Evolutionary conservation across 2,113 vertebrate genomes (phyloP), one percentile per base, ranked within the genome.

Genomic region (Melanotaenia duboulayi): DNA sequence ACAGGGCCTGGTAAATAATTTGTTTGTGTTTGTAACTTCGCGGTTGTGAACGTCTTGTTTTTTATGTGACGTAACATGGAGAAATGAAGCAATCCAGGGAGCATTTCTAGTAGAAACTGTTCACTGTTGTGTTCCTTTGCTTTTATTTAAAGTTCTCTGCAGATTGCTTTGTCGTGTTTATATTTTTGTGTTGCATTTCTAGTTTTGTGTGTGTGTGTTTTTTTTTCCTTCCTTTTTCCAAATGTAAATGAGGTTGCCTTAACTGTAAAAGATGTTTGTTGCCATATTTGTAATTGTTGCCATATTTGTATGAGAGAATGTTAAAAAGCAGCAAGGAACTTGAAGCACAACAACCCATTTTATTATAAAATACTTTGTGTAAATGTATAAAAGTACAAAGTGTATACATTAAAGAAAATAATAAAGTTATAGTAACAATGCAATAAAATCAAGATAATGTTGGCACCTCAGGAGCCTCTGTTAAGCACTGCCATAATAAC

Each of bases 341-440:
- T 28, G 0, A 20, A 78, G 74, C 74, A 82, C 76, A 81, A 52
- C 19, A 0, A 1, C 42, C 68, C 10, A 2, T 80, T 86, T 80
- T 89, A 73, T 84, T 77, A 80, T 44, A 68, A 82, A 77, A 59
- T 51, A 24, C 8, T 59, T 35, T 71, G 10, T 70, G 61, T 52
- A 22, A 61, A 66, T 63, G 77, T 86, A 80, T 64, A 87, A 64
- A 89, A 74, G 80, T 82, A 81, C 74, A 81, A 46, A 13, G 62
- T 63, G 61, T 51, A 70, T 56, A 78, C 66, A 82, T 58, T 71
- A 66, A 40, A 82, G 51, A 28, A 28, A 35, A 61, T 35, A 81
- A 77, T 76, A 82, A 74, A 84, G 24, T 0, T 52, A 74, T 37
- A n/a, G 48, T 70, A 81, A 82, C 82, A 82, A 84, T 64, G 81